These are phyloP conservation scores for Eurystomus gularis DNA, from an alignment of 2,113 vertebrate species.

Conservation along the genomic window DNA sequence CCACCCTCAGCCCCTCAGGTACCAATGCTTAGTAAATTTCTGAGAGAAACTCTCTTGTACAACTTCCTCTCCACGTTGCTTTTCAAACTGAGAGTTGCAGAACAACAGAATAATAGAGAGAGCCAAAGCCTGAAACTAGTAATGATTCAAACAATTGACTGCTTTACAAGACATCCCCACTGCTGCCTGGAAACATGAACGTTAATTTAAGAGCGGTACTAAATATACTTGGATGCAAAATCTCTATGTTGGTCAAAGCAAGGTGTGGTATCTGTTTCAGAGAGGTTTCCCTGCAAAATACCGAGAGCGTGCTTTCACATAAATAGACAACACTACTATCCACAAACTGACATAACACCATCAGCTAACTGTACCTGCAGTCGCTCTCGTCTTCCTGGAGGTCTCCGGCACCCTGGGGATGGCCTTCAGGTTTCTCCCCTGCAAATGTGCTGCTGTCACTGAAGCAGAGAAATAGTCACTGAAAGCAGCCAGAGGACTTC, in stretches of 20 bases:
- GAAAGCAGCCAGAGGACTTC: not conserved
- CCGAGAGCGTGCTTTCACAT: not conserved
- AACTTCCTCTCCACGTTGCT: not conserved
- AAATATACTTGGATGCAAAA: not conserved
- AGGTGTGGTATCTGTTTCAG: not conserved
- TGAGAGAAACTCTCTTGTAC: not conserved
- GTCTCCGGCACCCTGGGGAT: not conserved
- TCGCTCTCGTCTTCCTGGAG: not conserved
- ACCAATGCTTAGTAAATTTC: not conserved
- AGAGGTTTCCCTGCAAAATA: not conserved
- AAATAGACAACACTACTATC: not conserved
- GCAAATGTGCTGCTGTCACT: not conserved
- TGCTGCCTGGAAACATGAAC: not conserved
- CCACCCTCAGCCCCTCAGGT: not conserved
- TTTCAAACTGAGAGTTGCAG: not conserved
- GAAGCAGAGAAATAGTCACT: not conserved
- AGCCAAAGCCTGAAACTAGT: not conserved
- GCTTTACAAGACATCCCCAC: not conserved
- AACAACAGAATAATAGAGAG: not conserved
- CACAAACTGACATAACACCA: not conserved
- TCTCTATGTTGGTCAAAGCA: not conserved
- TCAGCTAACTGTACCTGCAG: slow-evolving; percentile 44
- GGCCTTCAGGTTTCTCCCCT: not conserved
- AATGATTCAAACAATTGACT: not conserved
- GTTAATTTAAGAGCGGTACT: not conserved